Percentiles rank a stretch among this genome's conserved stretches.
phyloP scores from a whole-genome alignment of 2,113 vertebrate species.

The Pagrus major region DNA sequence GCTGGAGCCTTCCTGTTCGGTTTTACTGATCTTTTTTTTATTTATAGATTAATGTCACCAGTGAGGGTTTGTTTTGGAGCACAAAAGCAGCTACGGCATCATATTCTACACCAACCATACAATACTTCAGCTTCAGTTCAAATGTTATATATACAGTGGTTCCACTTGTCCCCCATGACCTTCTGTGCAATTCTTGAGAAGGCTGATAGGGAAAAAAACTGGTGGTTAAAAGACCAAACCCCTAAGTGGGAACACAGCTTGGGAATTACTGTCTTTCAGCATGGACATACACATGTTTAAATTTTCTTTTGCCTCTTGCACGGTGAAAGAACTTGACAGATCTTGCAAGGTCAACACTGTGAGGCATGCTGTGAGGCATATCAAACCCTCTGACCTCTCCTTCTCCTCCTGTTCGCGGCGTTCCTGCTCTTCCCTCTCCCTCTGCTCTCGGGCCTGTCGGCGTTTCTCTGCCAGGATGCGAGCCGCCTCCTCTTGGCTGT shows the following conservation, averaged over 20 bases:
- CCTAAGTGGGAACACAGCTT: background rate
- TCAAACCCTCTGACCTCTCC: conserved; percentile 87
- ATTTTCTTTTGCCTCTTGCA: background rate
- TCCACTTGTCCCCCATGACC: background rate
- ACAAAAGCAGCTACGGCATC: background rate
- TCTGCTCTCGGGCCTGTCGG: conserved; percentile 93
- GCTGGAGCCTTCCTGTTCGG: background rate
- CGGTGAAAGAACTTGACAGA: background rate
- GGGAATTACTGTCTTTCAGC: background rate
- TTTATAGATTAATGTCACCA: background rate
- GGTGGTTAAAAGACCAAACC: background rate
- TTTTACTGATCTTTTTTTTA: background rate
- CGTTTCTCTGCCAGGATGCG: conserved; percentile 93
- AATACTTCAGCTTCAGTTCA: background rate
- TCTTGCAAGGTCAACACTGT: background rate
- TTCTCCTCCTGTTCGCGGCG: conserved; percentile 89
- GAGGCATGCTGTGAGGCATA: background rate
- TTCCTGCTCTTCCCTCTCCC: conserved; percentile 92
- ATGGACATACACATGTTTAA: background rate
- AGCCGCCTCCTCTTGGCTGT: conserved; percentile 91
- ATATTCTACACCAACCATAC: background rate
- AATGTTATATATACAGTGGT: background rate
- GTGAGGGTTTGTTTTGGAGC: background rate
- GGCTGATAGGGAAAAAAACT: background rate
- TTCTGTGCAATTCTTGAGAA: background rate